Conservation (phyloP, 2,888 invertebrate genomes). For the Drosophila trichaetosa region DNA sequence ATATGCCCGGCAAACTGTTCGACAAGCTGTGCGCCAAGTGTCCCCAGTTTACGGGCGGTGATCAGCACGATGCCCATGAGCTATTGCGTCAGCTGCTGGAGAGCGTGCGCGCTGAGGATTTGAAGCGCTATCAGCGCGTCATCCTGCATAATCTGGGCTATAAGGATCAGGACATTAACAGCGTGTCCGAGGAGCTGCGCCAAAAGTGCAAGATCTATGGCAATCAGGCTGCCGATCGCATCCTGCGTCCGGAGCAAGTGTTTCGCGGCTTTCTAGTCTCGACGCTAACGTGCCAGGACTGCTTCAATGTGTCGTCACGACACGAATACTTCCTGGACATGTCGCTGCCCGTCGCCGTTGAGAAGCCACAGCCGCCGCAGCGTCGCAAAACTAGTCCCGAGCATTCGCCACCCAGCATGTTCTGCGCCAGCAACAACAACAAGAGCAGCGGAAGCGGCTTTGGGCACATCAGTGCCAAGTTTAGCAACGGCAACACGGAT, state of each 20-base stretch:
- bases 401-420: slow-evolving; percentile 35
- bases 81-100: slow-evolving; percentile 95
- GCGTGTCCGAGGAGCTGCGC: slow-evolving; percentile 90
- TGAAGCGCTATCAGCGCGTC: slow-evolving; percentile 92
- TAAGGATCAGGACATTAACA: slow-evolving; percentile 90
- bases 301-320: slow-evolving; percentile 93
- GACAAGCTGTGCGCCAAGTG: slow-evolving; percentile 88
- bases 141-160: slow-evolving; percentile 92
- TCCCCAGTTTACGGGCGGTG: slow-evolving; percentile 95
- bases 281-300: slow-evolving; percentile 94
- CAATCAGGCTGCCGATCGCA: slow-evolving; percentile 91
- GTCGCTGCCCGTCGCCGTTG: slow-evolving; percentile 94
- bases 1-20: slow-evolving; percentile 88
- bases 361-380: slow-evolving; percentile 90
- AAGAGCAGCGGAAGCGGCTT: not conserved
- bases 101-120: slow-evolving; percentile 91
- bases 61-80: slow-evolving; percentile 99
- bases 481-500: slow-evolving; percentile 44
- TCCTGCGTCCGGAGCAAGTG: slow-evolving; percentile 94
- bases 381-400: slow-evolving; percentile 86
- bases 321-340: slow-evolving; percentile 97
- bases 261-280: slow-evolving; percentile 97
- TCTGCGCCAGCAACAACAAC: not conserved
- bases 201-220: slow-evolving; percentile 93
- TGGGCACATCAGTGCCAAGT: slow-evolving; percentile 28